These are phyloP conservation scores for Ophraella communa DNA, from an alignment of 2,888 invertebrate genomes.

Conservation along the genomic window DNA sequence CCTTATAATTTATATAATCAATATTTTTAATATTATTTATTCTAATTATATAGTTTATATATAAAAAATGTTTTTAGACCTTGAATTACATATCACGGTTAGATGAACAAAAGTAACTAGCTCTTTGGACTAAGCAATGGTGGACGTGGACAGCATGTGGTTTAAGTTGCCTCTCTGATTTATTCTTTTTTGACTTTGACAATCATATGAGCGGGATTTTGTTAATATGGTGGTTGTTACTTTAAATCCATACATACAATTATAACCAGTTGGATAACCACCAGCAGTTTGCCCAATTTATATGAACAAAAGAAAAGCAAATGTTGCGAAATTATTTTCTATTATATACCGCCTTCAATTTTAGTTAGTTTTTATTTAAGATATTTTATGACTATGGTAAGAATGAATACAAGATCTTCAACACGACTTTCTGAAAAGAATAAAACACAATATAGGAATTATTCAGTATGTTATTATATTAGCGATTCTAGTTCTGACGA, in stretches of 20 bases:
- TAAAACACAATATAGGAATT: constrained; percentile 8
- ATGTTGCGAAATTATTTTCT: neutral
- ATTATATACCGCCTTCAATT: neutral
- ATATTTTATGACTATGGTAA: constrained; percentile 11
- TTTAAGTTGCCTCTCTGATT: neutral
- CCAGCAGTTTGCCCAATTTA: no score
- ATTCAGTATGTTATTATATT: constrained; percentile 12
- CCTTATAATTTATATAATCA: no score
- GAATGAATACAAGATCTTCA: constrained; percentile 34
- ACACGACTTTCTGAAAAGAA: constrained; percentile 17
- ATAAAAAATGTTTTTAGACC: no score
- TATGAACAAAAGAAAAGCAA: no score
- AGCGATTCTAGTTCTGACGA: constrained; percentile 35
- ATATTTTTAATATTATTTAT: no score
- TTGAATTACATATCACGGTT: no score
- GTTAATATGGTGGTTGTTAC: neutral
- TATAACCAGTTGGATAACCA: no score
- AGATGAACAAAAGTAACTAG: no score
- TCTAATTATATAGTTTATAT: no score
- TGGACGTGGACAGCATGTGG: neutral
- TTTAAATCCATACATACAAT: no score
- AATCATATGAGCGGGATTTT: neutral
- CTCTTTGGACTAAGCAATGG: no score
- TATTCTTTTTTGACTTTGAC: neutral
- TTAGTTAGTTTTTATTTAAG: neutral